phyloP scores from a whole-genome alignment of 1,140 invertebrate genomes.

The Triops longicaudatus region DNA sequence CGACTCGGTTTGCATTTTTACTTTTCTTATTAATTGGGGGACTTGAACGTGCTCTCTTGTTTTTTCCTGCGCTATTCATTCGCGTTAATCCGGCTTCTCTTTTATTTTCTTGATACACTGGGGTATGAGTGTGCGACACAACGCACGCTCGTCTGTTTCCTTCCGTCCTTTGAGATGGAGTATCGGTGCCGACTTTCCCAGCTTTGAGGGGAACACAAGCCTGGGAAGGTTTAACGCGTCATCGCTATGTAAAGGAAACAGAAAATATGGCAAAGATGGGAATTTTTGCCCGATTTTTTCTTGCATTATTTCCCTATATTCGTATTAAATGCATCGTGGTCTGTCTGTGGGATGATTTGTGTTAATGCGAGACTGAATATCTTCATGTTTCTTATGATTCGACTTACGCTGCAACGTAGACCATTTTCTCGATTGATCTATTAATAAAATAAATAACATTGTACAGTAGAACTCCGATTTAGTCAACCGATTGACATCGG shows the following conservation, averaged over 20 bases:
- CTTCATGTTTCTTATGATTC: too few relatives aligned
- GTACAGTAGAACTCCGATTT: too few relatives aligned
- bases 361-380: too few relatives aligned
- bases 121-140: conserved; percentile 3
- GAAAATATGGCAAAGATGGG: not conserved
- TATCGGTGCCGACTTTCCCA: not conserved
- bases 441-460: too few relatives aligned
- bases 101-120: not conserved
- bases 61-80: not conserved
- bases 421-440: too few relatives aligned
- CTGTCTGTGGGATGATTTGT: too few relatives aligned
- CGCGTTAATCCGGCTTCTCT: not conserved
- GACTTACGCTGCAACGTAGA: too few relatives aligned
- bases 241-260: not conserved
- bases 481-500: too few relatives aligned
- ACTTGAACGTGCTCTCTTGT: not conserved
- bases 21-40: not conserved
- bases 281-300: not conserved
- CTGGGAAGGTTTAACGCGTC: not conserved
- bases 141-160: not conserved
- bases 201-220: not conserved
- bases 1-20: not conserved
- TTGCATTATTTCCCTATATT: too few relatives aligned
- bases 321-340: too few relatives aligned
- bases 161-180: not conserved